Conservation (phyloP, 2,113 vertebrate species). For the Amblyornis subalaris region DNA sequence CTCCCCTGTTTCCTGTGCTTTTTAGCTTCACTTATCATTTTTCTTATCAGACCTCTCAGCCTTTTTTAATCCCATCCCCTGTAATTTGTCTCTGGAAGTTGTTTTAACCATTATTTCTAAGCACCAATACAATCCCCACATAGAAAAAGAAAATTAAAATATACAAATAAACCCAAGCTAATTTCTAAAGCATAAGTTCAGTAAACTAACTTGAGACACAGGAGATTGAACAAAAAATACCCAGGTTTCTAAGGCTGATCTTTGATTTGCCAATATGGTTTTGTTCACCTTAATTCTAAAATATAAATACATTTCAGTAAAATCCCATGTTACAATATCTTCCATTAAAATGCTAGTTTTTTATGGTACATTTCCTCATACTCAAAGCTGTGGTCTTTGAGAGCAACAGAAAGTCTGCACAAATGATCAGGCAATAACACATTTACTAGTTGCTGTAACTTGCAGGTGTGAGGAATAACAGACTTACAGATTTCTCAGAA, state of each 20-base stretch:
- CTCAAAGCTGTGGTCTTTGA: not conserved
- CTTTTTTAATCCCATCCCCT: not conserved
- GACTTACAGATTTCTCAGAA: not conserved
- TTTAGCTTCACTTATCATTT: not conserved
- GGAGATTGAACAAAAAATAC: not conserved
- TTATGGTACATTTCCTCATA: not conserved
- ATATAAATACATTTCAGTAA: not conserved
- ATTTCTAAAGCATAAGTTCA: not conserved
- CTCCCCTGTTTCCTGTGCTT: not conserved
- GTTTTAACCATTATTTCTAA: not conserved
- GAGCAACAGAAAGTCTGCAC: not conserved
- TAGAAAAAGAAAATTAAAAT: not conserved
- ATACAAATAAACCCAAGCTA: not conserved
- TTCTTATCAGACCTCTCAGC: not conserved
- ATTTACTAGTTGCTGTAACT: not conserved
- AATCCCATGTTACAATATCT: not conserved
- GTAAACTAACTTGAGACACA: not conserved
- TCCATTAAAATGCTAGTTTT: not conserved
- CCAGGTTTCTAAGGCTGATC: not conserved
- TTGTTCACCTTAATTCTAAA: not conserved
- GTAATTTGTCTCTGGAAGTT: not conserved
- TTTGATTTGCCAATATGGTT: not conserved
- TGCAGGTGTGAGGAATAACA: not conserved
- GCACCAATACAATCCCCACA: not conserved
- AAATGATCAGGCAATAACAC: not conserved